Evolutionary conservation across 1,140 invertebrate species (phyloP), one percentile per base, ranked within the genome.

Genomic region (Drosophila truncata): DNA sequence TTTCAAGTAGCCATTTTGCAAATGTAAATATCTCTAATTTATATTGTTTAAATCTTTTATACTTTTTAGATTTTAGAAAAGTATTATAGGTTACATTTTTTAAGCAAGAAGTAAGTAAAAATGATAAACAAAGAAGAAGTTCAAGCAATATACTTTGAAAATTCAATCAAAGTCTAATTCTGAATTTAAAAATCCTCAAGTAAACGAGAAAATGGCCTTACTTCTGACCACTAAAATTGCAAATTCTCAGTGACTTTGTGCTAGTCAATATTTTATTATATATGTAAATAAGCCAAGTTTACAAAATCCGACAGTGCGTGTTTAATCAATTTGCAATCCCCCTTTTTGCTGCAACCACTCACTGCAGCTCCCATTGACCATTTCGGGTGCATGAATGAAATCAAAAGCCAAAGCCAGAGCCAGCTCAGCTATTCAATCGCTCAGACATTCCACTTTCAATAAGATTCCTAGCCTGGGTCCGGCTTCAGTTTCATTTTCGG

Each of bases 401-500:
- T 7, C 18, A 4, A 54, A 35, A 35, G 31, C 29, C 31, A 35
- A 52, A 35, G n/a, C 7, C 31, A 35, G 14, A 29, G 33, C 3
- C 20, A 18, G n/a, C 7, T 3, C 35, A 47, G 33, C 29, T 64
- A 78, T 52, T 62, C 31, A 37, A 50, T 52, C 60, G 69, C 16
- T 44, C 9, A 14, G 18, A 54, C 52, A 65, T 59, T 70, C 65
- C 65, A 69, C 66, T 70, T 70, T 72, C 75, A 63, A 77, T 60
- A 29, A 76, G 74, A 77, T 77, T 77, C 74, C 67, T 55, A 64
- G 63, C 73, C 73, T 77, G 52, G 42, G 52, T 59, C 73, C 62
- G 72, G 74, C 52, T 49, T 72, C 25, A 27, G 71, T 66, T 57
- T 46, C 69, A 58, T 41, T 60, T 60, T 58, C 70, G 35, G 70